Base-by-base conservation (phyloP, 92 coral and sea anemone species). In the Phenganax stokvisi region DNA sequence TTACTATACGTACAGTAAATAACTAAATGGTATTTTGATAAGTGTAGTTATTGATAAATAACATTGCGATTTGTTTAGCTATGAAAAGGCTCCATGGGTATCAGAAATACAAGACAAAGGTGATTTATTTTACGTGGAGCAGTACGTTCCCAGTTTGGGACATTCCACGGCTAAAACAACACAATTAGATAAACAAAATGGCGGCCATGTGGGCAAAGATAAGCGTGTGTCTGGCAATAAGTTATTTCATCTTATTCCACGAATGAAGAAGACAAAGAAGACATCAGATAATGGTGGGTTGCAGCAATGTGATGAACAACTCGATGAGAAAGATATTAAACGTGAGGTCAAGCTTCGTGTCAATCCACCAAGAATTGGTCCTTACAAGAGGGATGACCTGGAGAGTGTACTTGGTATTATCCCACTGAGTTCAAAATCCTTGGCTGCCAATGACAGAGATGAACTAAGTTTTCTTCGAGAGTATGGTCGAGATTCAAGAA, bases 11-110 rank as follows among this genome's bases (percentile, higher is more conserved):
- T 64, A 30, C 20, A 10, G 54, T 53, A 68, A 68, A 68, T 37
- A 64, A n/a, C 37, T 64, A 5, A 64, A 68, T 37, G 73, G 54
- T 68, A 68, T 68, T 68, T 68, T 28, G 70, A 64, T 20, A 29
- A 68, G 37, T 68, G 31, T 71, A 53, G 31, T 31, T 31, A 20
- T 17, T 71, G 55, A 71, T 53, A 47, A 71, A 47, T 71, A 7
- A 16, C 62, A 6, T 60, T 53, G 5, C 31, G 30, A 60, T 57
- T 17, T 66, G 79, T 80, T 56, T 80, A 93, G 98, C 65, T 87
- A 80, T 80, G 99, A 92, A 62, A 97, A 92, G 47, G 96, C 99
- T n/a, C 96, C 96, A 3, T 96, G 99, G 99, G 92, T 89, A 20
- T 92, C 89, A 0, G 94, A 96, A 57, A 92, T 96, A 9, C 92